Percentiles rank a stretch among this genome's conserved stretches.
These are phyloP conservation scores for Echiichthys vipera DNA, from an alignment of 2,797 vertebrate genomes.

Conservation along the genomic window DNA sequence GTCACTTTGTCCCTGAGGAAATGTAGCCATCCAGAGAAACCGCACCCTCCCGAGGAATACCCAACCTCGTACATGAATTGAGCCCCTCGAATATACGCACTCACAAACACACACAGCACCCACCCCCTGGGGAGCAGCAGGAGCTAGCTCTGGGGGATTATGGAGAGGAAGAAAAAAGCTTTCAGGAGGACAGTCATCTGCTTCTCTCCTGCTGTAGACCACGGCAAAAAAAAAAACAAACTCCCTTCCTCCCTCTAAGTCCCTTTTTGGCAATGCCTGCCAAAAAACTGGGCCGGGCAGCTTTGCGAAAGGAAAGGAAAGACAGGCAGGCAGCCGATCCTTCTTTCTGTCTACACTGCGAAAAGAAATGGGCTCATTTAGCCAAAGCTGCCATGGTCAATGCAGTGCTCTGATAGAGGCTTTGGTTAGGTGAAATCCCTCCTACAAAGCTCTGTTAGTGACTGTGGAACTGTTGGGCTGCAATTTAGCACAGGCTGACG, in stretches of 20 bases:
- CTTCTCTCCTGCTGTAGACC: conserved; percentile 76
- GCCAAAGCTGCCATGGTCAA: conserved; percentile 81
- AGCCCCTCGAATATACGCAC: conserved; percentile 56
- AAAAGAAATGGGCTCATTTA: conserved; percentile 82
- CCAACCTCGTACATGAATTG: conserved; percentile 52
- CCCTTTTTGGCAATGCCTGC: conserved; percentile 82
- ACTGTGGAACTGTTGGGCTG: conserved; percentile 60
- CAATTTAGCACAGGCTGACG: conserved; percentile 58
- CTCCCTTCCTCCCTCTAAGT: conserved; percentile 82
- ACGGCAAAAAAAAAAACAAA: conserved; percentile 71
- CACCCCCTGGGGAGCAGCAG: conserved; percentile 82
- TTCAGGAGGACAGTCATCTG: conserved; percentile 80
- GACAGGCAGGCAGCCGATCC: conserved; percentile 75
- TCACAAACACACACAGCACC: conserved; percentile 60
- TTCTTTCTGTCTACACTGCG: conserved; percentile 81
- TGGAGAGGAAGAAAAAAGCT: conserved; percentile 73
- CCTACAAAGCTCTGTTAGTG: conserved; percentile 65
- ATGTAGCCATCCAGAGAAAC: conserved; percentile 56
- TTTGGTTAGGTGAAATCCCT: conserved; percentile 77
- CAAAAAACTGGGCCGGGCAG: conserved; percentile 79
- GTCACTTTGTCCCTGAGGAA: conserved; percentile 49
- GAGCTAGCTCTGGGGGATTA: conserved; percentile 86
- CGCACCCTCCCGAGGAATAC: conserved; percentile 45
- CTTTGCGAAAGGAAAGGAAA: conserved; percentile 74
- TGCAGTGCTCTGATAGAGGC: conserved; percentile 77